phyloP scores from a whole-genome alignment of 2,113 vertebrate genomes.

The Chionodraco myersi region DNA sequence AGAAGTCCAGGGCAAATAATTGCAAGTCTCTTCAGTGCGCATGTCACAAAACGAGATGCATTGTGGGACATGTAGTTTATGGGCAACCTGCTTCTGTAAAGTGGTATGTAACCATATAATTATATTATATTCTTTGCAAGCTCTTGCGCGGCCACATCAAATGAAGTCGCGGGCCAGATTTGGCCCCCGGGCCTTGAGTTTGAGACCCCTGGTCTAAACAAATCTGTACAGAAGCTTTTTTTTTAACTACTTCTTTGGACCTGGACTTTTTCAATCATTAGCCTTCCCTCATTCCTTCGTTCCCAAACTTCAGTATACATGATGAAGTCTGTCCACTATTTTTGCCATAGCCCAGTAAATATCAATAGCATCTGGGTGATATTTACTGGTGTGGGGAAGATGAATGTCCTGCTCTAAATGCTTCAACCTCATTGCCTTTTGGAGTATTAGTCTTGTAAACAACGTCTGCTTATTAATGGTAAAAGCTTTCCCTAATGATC shows the following conservation, averaged over 20 bases:
- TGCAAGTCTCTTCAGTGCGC: too few relatives aligned
- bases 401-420: conserved; percentile 74
- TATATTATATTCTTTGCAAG: too few relatives aligned
- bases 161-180: too few relatives aligned
- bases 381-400: conserved; percentile 80
- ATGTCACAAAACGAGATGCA: too few relatives aligned
- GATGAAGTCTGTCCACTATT: conserved; percentile 46
- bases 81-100: too few relatives aligned
- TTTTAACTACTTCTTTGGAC: neutral
- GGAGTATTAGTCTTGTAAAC: conserved; percentile 81
- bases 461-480: conserved; percentile 80
- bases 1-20: too few relatives aligned
- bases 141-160: too few relatives aligned
- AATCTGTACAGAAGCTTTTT: neutral
- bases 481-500: conserved; percentile 83
- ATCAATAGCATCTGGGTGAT: conserved; percentile 72
- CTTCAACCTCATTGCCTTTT: conserved; percentile 78
- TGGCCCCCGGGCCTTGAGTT: too few relatives aligned
- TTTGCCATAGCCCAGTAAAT: conserved; percentile 60
- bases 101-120: too few relatives aligned
- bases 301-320: conserved; percentile 17
- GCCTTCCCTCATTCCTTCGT: neutral
- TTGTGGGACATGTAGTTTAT: too few relatives aligned
- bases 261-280: neutral
- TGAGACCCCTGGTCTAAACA: neutral